These are phyloP conservation scores for Setophaga kirtlandii DNA, from an alignment of 2,113 vertebrate genomes.

Conservation along the genomic window DNA sequence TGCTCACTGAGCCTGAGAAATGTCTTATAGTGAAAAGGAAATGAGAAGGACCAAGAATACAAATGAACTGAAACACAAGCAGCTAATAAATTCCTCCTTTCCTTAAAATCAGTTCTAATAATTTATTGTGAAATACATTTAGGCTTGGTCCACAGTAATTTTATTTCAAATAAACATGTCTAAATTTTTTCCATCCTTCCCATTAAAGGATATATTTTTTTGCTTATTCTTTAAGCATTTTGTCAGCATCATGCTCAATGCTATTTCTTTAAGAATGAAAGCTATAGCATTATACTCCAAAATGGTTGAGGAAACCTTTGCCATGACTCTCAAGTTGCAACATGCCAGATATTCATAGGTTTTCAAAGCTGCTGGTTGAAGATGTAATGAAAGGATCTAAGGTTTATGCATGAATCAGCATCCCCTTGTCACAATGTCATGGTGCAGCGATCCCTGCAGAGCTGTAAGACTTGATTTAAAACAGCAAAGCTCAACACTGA, in stretches of 20 bases:
- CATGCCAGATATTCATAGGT: not conserved
- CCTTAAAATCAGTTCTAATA: not conserved
- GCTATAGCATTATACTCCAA: not conserved
- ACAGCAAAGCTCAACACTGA: slow-evolving; percentile 17
- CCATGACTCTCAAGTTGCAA: not conserved
- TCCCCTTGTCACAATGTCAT: slow-evolving; percentile 59
- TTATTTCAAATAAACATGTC: not conserved
- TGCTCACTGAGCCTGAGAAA: not conserved
- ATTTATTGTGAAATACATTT: not conserved
- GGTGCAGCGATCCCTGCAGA: slow-evolving; percentile 65
- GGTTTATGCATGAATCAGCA: slow-evolving; percentile 74
- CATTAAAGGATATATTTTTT: not conserved
- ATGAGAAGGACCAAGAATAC: not conserved
- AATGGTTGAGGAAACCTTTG: not conserved
- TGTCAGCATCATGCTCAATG: not conserved
- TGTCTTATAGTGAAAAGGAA: not conserved
- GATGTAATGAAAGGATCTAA: slow-evolving; percentile 23
- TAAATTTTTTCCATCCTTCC: not conserved
- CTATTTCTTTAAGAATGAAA: not conserved
- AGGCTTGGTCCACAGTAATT: not conserved
- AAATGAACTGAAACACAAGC: not conserved
- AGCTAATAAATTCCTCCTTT: not conserved
- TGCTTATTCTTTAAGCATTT: not conserved
- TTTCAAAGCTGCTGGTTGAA: slow-evolving; percentile 30
- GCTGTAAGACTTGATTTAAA: slow-evolving; percentile 61